Base-by-base conservation (phyloP, 2,113 vertebrate species). In the Scopus umbretta region DNA sequence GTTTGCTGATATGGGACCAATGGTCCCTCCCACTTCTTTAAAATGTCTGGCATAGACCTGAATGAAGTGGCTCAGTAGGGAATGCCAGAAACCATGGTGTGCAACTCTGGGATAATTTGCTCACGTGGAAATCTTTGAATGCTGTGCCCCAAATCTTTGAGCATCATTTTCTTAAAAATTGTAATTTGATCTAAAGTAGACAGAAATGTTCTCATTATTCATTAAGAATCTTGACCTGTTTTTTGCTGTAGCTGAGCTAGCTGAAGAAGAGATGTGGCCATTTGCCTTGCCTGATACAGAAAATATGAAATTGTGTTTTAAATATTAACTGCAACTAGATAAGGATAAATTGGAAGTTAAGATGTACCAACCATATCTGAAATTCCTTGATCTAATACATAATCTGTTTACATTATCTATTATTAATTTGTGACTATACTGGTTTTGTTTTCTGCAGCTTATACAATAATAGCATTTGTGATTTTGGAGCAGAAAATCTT, bases 391-490 rank as follows among this genome's bases (percentile, higher is more conserved):
- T 84, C 32, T 80, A 83, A 30, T 43, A 50, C 29, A 32, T 52
- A n/a, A 47, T 32, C 66, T 89, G 22, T 85, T 84, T 82, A 58
- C 34, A 11, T 50, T n/a, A 56, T 47, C 65, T 25, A 16, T 72
- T 79, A 38, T 79, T 79, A 13, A 58, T 6, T 62, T 71, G 18
- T 94, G 66, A 92, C 67, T 89, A 4, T 82, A 42, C 72, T 7
- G 47, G 26, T 56, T 94, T 62, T 92, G 20, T 92, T 88, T 96
- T 89, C 68, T 88, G 43, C 97, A 99, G 99, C 88, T 97, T 99
- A 36, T 99, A 99, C 95, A 99, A 99, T 56, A 99, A 99, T 30
- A 93, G 96, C 91, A 99, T 99, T 76, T 97, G 98, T 49, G 99
- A 99, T 14, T 73, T 56, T 63, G 99, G 99, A 84, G 99, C 99